phyloP scores from a whole-genome alignment of 2,797 vertebrate species.

The Choloepus didactylus region DNA sequence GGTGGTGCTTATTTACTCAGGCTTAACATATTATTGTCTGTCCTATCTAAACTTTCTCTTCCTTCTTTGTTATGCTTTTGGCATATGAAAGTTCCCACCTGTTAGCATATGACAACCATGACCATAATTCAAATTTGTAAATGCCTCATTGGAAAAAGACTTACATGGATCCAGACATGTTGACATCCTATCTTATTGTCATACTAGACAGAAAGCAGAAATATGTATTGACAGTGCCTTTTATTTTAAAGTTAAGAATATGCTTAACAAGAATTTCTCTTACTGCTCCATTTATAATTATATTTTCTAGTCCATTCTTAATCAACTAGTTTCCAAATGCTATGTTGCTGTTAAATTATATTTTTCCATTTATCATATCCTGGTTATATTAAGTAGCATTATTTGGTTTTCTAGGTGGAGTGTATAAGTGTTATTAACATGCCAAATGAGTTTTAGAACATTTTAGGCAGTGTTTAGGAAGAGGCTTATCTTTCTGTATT shows the following conservation, averaged over 20 bases:
- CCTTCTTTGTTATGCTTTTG: constrained; percentile 81
- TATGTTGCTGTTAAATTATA: not conserved
- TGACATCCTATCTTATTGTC: constrained; percentile 82
- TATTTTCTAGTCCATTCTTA: constrained; percentile 59
- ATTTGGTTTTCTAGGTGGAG: constrained; percentile 44
- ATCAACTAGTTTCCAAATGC: not conserved
- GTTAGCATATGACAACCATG: constrained; percentile 80
- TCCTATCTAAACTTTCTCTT: constrained; percentile 84
- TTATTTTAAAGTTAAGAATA: constrained; percentile 64
- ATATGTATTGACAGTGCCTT: constrained; percentile 78
- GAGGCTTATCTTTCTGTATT: constrained; percentile 14
- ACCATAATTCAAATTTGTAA: constrained; percentile 82
- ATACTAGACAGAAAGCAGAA: constrained; percentile 72
- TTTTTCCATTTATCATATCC: constrained; percentile 70
- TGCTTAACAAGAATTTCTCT: constrained; percentile 44
- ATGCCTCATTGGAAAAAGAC: constrained; percentile 82
- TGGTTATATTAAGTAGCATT: constrained; percentile 56
- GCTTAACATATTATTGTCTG: constrained; percentile 83
- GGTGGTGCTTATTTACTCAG: constrained; percentile 81
- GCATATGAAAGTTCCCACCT: constrained; percentile 81
- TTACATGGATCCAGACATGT: constrained; percentile 68
- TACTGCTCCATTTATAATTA: constrained; percentile 20
- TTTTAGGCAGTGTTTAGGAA: not conserved
- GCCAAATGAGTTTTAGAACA: constrained; percentile 50
- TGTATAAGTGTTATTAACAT: constrained; percentile 37